Evolutionary conservation across 1,140 invertebrate species (phyloP).

Genomic region (Anoplolepis gracilipes): DNA sequence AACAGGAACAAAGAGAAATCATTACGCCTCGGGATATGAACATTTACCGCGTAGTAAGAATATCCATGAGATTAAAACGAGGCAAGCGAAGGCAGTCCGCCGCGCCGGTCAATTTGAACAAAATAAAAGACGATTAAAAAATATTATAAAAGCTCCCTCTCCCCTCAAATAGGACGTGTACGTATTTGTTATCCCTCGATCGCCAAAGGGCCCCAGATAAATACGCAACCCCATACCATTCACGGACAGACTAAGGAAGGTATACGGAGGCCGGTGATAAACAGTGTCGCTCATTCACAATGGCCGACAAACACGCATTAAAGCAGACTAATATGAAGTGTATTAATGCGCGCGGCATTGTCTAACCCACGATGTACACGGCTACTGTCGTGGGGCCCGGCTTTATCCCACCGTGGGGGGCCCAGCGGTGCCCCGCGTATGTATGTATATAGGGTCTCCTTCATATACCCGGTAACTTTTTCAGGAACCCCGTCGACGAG

Average conservation of each 20-base stretch:
- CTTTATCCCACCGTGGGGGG: constrained; percentile 84
- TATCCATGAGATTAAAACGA: constrained; percentile 10
- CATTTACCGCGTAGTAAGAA: neutral
- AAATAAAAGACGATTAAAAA: constrained; percentile 34
- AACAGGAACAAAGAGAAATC: constrained; percentile 31
- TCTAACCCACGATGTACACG: constrained; percentile 84
- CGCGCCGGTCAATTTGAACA: constrained; percentile 29
- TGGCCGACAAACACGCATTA: constrained; percentile 85
- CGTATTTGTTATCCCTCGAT: constrained; percentile 82
- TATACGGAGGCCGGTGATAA: constrained; percentile 85
- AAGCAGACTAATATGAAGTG: constrained; percentile 86
- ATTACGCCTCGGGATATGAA: constrained; percentile 1
- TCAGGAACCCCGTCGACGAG: constrained; percentile 69
- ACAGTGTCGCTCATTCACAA: constrained; percentile 86
- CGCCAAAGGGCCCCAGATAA: constrained; percentile 81
- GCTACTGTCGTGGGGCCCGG: constrained; percentile 84
- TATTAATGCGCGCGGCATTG: constrained; percentile 86
- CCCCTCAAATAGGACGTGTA: constrained; percentile 38
- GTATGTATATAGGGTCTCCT: constrained; percentile 68
- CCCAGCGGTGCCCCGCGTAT: constrained; percentile 72
- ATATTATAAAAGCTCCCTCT: constrained; percentile 59
- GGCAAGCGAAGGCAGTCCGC: neutral
- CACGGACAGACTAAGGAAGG: constrained; percentile 69
- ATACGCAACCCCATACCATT: constrained; percentile 77
- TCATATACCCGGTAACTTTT: constrained; percentile 80